Evolutionary conservation across 2,113 vertebrate genomes (phyloP), one percentile per base, ranked within the genome.

Genomic region (Anthoscopus minutus): DNA sequence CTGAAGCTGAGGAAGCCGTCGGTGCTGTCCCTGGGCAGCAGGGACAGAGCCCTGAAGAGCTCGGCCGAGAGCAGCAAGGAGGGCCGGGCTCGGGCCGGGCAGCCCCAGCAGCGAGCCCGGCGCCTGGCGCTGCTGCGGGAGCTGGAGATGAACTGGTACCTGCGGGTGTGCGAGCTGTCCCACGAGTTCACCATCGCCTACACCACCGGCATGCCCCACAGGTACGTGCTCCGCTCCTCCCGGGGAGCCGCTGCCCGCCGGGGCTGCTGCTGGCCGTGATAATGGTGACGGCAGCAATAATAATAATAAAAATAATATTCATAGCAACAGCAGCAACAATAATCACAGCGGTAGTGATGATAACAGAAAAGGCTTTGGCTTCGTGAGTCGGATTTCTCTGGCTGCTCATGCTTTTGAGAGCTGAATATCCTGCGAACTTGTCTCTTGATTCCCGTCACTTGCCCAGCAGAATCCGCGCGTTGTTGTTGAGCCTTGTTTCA

Each of bases 111-210:
- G 81, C 94, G 96, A 35, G 96, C 97, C 3, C 97, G 98, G 85
- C 99, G 97, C 44, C 98, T 98, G 45, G 97, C 98, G 4, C 94
- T 99, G 56, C 97, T 98, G 76, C 97, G 98, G 21, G 99, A 99
- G 89, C 97, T 98, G 96, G 99, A 99, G 98, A 99, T 98, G 98
- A 98, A 90, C 97, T 99, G 99, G 98, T 99, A 99, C 97, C 97
- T 99, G 64, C 98, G 98, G 79, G 96, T 98, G 82, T 99, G 98
- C 16, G 98, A 98, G 61, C 96, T 99, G 66, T 98, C 98, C 62
- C 97, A 96, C 56, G 99, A 99, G 84, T 98, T 97, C 88, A 98
- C 98, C 40, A 97, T 98, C 3, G 98, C 98, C 71, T 95, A 96
- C 92, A 97, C 96, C 95, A 99, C 98, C 3, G 98, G 99, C 35